Conservation (phyloP, 2,888 invertebrate genomes). For the Caenorhabditis uteleia region DNA sequence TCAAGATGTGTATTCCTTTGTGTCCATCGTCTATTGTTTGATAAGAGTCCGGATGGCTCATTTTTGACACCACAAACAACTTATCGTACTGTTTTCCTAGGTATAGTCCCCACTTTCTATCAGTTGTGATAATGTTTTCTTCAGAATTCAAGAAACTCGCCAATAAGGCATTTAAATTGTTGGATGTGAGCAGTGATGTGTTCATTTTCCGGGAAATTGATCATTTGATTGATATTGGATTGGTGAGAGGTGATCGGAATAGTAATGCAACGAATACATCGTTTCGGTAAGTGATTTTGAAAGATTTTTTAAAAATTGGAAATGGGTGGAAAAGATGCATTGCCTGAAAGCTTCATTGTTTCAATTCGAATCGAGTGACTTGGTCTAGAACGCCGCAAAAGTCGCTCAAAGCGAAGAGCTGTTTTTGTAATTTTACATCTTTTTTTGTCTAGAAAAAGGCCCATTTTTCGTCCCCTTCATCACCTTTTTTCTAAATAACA, state of each 20-base stretch:
- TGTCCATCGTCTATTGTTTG: conserved; percentile 9
- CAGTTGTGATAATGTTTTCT: background rate
- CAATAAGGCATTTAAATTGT: conserved; percentile 1
- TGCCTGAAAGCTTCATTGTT: too few relatives aligned
- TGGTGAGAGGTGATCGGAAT: conserved; percentile 19
- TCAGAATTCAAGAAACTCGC: conserved; percentile 27
- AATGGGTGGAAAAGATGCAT: too few relatives aligned
- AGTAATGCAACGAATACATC: conserved; percentile 23
- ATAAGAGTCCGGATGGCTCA: conserved; percentile 8
- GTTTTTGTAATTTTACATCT: too few relatives aligned
- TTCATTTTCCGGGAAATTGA: conserved; percentile 34
- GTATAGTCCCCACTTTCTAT: conserved; percentile 8
- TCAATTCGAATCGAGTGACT: too few relatives aligned
- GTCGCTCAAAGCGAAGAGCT: too few relatives aligned
- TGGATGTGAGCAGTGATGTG: conserved; percentile 25
- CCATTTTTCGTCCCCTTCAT: too few relatives aligned
- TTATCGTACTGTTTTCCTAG: conserved; percentile 25
- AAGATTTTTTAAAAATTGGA: background rate
- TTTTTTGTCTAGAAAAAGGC: too few relatives aligned
- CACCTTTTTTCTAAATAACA: too few relatives aligned
- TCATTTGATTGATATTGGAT: conserved; percentile 31
- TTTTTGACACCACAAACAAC: conserved; percentile 3
- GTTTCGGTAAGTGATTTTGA: conserved; percentile 17
- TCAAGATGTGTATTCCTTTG: conserved; percentile 29
- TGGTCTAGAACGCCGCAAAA: too few relatives aligned